Evolutionary conservation across 2,888 invertebrate genomes (phyloP), one percentile per base, ranked within the genome.

Genomic region (Amblyjoppa proteus): DNA sequence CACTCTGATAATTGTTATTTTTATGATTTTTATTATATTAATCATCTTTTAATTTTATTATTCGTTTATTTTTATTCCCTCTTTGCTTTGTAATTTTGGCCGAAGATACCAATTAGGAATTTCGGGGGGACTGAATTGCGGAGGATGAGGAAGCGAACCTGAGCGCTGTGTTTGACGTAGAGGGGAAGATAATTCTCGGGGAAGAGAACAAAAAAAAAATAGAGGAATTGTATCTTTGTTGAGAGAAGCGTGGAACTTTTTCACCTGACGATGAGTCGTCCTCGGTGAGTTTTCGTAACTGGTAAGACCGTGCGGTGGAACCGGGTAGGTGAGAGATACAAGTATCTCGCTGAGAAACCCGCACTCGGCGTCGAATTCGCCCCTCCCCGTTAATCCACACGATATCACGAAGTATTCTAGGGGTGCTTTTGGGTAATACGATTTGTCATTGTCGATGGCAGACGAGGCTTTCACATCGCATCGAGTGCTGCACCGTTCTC

Each of bases 401-500:
- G 56, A 25, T 25, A 20, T 53, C 41, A 49, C 11, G n/a, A 20
- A 25, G 13, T 25, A 25, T 25, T 53, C 28, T 13, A 11, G 64
- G 73, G 77, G 58, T n/a, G 25, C 34, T 11, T 6, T 41, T 16
- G 58, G 45, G 49, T 53, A 25, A 34, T 78, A 90, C 89, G 88
- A 92, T 92, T 91, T 88, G 88, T 92, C 92, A 92, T 88, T 91
- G 92, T 92, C 92, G 88, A 88, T 78, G 61, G 84, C 91, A 92
- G 85, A 87, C 90, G 87, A 89, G 71, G 84, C 84, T 87, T 92
- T 92, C 92, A 90, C 92, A 92, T 89, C 88, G 88, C 86, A 89
- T 86, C 61, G 45, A 61, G 31, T n/a, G 38, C 31, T 74, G 51
- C 69, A 70, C 75, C 45, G 51, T 28, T 75, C 20, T 75, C 68